phyloP scores from a whole-genome alignment of 1,140 invertebrate genomes.

The Hypsibius dujardini region DNA sequence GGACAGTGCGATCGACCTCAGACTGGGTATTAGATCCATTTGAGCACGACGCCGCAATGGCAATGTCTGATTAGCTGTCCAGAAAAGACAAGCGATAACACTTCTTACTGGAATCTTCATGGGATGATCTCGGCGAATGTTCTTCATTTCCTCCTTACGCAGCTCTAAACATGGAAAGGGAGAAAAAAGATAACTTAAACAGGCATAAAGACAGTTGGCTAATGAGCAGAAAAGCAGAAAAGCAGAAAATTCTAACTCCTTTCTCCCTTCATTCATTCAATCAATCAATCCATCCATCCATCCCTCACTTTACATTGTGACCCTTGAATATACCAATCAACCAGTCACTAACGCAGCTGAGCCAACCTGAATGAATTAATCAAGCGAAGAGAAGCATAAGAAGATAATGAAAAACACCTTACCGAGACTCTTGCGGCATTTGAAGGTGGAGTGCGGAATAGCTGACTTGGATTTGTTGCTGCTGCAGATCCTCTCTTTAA shows the following conservation, averaged over 20 bases:
- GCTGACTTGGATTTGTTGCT: no score
- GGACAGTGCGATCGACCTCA: no score
- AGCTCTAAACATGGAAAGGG: constrained; percentile 29
- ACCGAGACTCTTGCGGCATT: constrained; percentile 7
- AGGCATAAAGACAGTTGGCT: no score
- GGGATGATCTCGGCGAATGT: constrained; percentile 35
- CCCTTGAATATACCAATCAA: no score
- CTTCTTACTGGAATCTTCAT: constrained; percentile 36
- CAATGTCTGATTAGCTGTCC: background rate
- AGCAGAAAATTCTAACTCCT: background rate
- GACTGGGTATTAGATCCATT: background rate
- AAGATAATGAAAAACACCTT: background rate
- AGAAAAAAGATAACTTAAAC: no score
- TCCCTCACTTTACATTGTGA: no score
- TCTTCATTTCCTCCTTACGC: constrained; percentile 35
- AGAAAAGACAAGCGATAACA: constrained; percentile 8
- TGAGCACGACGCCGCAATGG: background rate
- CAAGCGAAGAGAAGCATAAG: no score
- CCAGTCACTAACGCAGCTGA: no score
- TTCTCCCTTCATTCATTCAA: background rate
- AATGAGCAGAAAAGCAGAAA: constrained; percentile 17
- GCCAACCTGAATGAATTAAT: no score
- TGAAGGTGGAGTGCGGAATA: background rate
- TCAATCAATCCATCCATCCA: background rate
- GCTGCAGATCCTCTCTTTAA: no score